Percentiles rank a stretch among this genome's conserved stretches.
phyloP scores from a whole-genome alignment of 2,888 invertebrate genomes.

The Girardia tigrina region DNA sequence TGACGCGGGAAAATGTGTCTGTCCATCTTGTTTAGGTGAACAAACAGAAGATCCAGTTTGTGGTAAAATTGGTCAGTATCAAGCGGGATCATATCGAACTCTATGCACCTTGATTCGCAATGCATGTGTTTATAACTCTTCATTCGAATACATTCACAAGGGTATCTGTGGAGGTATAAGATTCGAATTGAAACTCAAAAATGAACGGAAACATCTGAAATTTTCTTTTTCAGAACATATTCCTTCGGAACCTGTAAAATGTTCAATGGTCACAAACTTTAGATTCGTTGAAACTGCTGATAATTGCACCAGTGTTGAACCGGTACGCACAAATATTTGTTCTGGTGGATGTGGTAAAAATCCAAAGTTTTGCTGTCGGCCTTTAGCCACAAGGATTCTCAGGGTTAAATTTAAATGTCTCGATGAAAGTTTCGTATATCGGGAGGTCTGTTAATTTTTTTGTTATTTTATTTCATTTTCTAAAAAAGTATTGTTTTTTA shows the following conservation, averaged over 20 bases:
- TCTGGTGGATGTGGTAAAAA: constrained; percentile 32
- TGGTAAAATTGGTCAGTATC: background rate
- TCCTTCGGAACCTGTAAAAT: constrained; percentile 29
- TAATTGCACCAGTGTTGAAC: constrained; percentile 24
- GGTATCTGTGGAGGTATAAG: constrained; percentile 25
- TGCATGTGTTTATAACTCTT: background rate
- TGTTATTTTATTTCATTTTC: too few relatives aligned
- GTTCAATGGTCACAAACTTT: constrained; percentile 31
- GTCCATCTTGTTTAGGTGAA: constrained; percentile 17
- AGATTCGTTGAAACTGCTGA: constrained; percentile 1
- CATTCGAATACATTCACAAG: constrained; percentile 13
- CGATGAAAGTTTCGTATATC: background rate
- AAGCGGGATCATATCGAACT: background rate
- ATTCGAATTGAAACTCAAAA: too few relatives aligned
- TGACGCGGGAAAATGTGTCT: constrained; percentile 21
- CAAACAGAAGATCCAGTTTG: background rate
- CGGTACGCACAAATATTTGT: constrained; percentile 27
- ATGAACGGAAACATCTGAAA: too few relatives aligned
- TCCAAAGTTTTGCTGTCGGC: constrained; percentile 34
- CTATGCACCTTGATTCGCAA: constrained; percentile 1
- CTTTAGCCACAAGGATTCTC: background rate
- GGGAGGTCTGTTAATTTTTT: too few relatives aligned
- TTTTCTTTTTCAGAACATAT: constrained; percentile 21
- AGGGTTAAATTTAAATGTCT: constrained; percentile 12
- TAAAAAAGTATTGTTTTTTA: too few relatives aligned